These are phyloP conservation scores for Notothenia rossii DNA, from an alignment of 2,113 vertebrate species.

Conservation along the genomic window DNA sequence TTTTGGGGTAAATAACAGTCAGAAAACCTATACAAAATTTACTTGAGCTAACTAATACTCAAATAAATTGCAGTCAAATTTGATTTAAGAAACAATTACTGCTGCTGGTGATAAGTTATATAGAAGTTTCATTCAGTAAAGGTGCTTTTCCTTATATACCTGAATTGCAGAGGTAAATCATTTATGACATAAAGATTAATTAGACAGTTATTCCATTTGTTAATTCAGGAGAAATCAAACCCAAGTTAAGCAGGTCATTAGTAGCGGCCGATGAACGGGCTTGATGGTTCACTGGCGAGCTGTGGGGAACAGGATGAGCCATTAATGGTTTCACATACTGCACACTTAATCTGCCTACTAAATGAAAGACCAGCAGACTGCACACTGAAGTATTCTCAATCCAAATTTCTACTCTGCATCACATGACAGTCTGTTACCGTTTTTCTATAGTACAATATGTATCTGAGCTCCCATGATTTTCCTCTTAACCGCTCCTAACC, in stretches of 20 bases:
- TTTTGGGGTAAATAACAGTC: neutral
- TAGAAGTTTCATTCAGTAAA: neutral
- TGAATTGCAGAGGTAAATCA: neutral
- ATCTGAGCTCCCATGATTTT: too few species aligned
- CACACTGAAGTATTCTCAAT: too few species aligned
- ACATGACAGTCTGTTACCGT: too few species aligned
- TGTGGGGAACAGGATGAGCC: slow-evolving; percentile 44
- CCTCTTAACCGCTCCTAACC: too few species aligned
- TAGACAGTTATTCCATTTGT: neutral
- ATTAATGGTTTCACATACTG: slow-evolving; percentile 14
- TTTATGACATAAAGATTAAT: neutral
- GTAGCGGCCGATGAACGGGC: slow-evolving; percentile 67
- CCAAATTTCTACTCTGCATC: too few species aligned
- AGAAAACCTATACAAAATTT: neutral
- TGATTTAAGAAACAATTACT: neutral
- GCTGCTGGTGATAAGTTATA: neutral
- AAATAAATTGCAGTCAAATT: neutral
- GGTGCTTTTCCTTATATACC: neutral
- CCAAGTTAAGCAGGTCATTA: neutral
- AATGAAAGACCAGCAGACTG: too few species aligned
- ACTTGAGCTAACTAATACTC: neutral
- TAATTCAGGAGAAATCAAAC: slow-evolving; percentile 1
- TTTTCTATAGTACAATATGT: too few species aligned
- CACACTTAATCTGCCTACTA: too few species aligned
- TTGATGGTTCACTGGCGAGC: slow-evolving; percentile 79